Evolutionary conservation across 2,113 vertebrate genomes (phyloP).

Genomic region (Rattus norvegicus): GRCr8 NC_086029.1:47731501-47732000

Average conservation of each 20-base stretch:
- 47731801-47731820: background rate
- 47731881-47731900: background rate
- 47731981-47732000: background rate
- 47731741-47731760: too few species aligned
- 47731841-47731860: background rate
- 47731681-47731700: background rate
- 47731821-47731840: background rate
- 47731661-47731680: background rate
- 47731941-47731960: background rate
- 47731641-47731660: background rate
- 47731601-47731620: background rate
- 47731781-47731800: background rate
- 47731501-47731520: background rate
- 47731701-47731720: background rate
- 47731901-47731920: background rate
- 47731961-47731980: background rate
- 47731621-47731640: background rate
- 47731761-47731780: background rate
- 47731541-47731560: background rate
- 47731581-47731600: background rate
- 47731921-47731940: background rate
- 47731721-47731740: background rate
- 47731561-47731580: background rate
- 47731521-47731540: background rate
- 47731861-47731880: background rate